phyloP scores from a whole-genome alignment of 1,140 invertebrate species.

The Drosophila repletoides region DNA sequence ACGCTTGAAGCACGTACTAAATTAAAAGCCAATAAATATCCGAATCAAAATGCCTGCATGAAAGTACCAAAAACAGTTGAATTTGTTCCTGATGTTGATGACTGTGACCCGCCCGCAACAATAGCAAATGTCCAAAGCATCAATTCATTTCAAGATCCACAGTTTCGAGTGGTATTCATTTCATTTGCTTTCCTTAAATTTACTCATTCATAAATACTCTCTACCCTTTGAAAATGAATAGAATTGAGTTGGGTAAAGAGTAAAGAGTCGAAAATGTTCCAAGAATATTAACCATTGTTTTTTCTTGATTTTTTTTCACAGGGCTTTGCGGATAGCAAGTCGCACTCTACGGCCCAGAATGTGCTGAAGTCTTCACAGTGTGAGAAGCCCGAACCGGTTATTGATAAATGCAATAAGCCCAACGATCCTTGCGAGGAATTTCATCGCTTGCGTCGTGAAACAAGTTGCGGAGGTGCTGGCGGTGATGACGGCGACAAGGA shows the following conservation, averaged over 20 bases:
- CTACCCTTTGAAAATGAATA: too few species aligned
- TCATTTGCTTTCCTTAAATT: not conserved
- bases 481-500: conserved; percentile 19
- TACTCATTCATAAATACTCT: not conserved
- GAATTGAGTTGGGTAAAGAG: too few species aligned
- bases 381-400: conserved; percentile 3
- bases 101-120: not conserved
- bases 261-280: too few species aligned
- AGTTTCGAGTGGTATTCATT: conserved; percentile 41
- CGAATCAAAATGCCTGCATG: conserved; percentile 65
- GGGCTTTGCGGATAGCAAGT: conserved; percentile 35
- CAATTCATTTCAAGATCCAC: conserved; percentile 21
- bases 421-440: conserved; percentile 55
- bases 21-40: conserved; percentile 71
- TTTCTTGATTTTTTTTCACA: not conserved
- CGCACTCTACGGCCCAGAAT: conserved; percentile 41
- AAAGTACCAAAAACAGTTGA: conserved; percentile 24
- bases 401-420: conserved; percentile 25
- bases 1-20: conserved; percentile 69
- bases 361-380: conserved; percentile 57
- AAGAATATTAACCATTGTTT: too few species aligned
- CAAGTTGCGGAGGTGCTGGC: conserved; percentile 6
- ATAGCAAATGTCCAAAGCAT: not conserved
- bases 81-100: conserved; percentile 26
- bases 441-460: conserved; percentile 31